phyloP scores from a whole-genome alignment of 2,113 vertebrate genomes.

The Semnornis frantzii region DNA sequence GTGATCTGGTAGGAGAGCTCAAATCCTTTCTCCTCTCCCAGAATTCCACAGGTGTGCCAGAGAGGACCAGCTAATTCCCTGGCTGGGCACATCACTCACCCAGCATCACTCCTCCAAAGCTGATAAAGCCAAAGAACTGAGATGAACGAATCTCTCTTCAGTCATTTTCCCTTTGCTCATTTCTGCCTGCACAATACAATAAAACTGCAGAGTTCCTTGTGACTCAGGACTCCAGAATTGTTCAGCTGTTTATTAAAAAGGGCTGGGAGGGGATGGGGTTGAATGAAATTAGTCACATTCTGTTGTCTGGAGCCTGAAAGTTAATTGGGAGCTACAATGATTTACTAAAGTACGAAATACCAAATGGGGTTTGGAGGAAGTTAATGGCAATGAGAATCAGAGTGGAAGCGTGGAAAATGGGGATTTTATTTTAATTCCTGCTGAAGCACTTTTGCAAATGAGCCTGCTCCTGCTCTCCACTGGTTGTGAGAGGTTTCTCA shows the following conservation, averaged over 20 bases:
- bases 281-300: slow-evolving; percentile 31
- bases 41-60: fast-evolving
- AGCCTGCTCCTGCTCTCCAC: neutral
- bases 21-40: neutral
- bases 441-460: slow-evolving; percentile 39
- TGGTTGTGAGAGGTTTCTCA: neutral
- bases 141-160: neutral
- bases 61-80: neutral
- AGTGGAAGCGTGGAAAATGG: slow-evolving; percentile 9
- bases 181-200: neutral
- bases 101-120: neutral
- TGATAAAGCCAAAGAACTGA: neutral
- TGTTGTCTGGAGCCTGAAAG: slow-evolving; percentile 16
- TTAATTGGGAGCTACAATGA: slow-evolving; percentile 60
- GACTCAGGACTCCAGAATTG: neutral
- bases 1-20: neutral
- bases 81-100: neutral
- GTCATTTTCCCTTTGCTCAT: slow-evolving; percentile 12
- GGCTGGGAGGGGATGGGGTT: neutral
- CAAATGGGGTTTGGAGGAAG: slow-evolving; percentile 31
- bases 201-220: neutral
- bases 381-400: slow-evolving; percentile 20
- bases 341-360: slow-evolving; percentile 49
- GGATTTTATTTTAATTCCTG: slow-evolving; percentile 51
- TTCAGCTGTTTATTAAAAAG: slow-evolving; percentile 41